phyloP scores from a whole-genome alignment of 2,888 invertebrate species.

The Syrphus vitripennis region DNA sequence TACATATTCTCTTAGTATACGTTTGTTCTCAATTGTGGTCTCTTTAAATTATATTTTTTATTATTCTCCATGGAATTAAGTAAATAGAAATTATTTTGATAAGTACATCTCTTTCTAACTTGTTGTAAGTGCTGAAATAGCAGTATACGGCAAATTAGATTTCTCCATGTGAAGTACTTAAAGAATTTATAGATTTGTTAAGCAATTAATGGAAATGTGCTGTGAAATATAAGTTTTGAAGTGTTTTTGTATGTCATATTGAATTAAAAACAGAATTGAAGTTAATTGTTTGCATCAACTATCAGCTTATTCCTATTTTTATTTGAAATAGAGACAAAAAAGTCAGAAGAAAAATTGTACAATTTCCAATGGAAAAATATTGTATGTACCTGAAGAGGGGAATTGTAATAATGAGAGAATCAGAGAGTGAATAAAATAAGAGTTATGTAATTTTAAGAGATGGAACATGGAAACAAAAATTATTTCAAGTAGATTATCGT shows the following conservation, averaged over 20 bases:
- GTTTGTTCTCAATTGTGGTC: neutral
- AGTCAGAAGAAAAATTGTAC: neutral
- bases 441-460: constrained; percentile 17
- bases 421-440: neutral
- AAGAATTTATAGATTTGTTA: neutral
- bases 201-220: neutral
- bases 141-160: constrained; percentile 59
- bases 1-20: constrained; percentile 8
- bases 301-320: neutral
- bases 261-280: neutral
- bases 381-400: constrained; percentile 14
- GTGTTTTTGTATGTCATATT: neutral
- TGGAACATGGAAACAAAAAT: neutral
- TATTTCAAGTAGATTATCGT: neutral
- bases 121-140: constrained; percentile 18
- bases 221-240: neutral
- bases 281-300: neutral
- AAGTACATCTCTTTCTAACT: constrained; percentile 16
- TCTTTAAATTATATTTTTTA: neutral
- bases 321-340: neutral
- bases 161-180: constrained; percentile 52
- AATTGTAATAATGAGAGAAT: neutral
- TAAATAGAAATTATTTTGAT: constrained; percentile 57
- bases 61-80: constrained; percentile 29
- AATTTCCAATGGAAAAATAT: constrained; percentile 17